A percentile compares a stretch with the other conserved stretches of the same genome.
Evolutionary conservation across 2,113 vertebrate species (phyloP).

Genomic region (Orycteropus afer): DNA sequence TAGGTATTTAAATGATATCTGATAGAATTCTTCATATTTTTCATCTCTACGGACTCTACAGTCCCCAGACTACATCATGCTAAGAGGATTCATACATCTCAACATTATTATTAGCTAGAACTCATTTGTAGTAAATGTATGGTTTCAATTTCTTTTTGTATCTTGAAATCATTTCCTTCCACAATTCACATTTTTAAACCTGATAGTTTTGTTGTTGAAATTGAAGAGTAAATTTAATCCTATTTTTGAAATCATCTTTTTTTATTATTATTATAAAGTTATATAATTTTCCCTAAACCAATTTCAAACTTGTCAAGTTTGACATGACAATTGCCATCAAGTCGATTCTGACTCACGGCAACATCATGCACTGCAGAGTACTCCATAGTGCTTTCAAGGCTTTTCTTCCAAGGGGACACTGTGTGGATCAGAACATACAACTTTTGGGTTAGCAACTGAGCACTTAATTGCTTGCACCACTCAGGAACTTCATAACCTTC

Average conservation of each 20-base stretch:
- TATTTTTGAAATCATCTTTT: neutral
- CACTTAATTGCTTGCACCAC: neutral
- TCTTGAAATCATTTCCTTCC: constrained; percentile 6
- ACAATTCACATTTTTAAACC: neutral
- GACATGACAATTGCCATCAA: no score
- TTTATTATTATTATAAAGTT: no score
- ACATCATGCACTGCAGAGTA: no score
- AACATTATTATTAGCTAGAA: neutral
- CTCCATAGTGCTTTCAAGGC: neutral
- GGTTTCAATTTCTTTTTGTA: constrained; percentile 1
- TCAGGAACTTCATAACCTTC: neutral
- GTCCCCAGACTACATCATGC: neutral
- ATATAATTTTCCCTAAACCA: no score
- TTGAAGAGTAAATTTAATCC: neutral
- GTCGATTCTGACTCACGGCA: no score
- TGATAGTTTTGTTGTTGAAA: neutral
- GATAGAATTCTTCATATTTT: constrained; percentile 30
- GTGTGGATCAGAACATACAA: neutral
- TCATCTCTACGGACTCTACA: neutral
- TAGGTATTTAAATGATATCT: constrained; percentile 39
- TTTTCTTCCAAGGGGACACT: neutral
- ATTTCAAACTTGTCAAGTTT: neutral
- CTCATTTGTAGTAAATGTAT: neutral
- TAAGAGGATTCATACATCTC: neutral
- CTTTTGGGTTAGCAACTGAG: neutral